A percentile compares a stretch with the other conserved stretches of the same genome.
Evolutionary conservation across 1,140 invertebrate species (phyloP).

Genomic region (Leptinotarsa defecta): DNA sequence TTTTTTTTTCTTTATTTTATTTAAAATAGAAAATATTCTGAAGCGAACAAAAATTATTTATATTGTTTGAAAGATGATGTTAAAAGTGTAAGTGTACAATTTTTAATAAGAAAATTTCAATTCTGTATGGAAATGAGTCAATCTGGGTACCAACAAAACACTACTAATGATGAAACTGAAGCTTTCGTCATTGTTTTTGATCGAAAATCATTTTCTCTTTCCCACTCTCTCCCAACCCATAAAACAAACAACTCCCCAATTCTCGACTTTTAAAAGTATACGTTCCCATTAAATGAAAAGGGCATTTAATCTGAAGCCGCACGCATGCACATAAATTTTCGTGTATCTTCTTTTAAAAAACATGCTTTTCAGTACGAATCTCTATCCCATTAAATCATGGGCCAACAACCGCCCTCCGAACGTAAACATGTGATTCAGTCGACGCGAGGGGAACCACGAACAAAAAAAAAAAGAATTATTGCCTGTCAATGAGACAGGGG

Average conservation of each 20-base stretch:
- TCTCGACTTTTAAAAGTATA: not conserved
- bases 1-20: no score
- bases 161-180: no score
- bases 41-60: no score
- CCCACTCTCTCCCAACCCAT: not conserved
- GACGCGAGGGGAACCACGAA: slow-evolving; percentile 1
- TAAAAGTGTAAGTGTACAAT: no score
- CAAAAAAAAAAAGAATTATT: not conserved
- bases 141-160: no score
- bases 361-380: slow-evolving; percentile 7
- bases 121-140: no score
- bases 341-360: slow-evolving; percentile 16
- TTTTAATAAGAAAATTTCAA: no score
- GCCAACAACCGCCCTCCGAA: slow-evolving; percentile 15
- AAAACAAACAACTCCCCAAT: not conserved
- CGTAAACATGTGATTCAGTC: slow-evolving; percentile 18
- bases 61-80: no score
- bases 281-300: not conserved
- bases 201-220: not conserved
- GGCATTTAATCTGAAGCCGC: slow-evolving; percentile 7
- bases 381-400: slow-evolving; percentile 15
- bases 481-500: not conserved
- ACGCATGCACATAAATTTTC: slow-evolving; percentile 15
- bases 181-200: no score
- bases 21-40: no score